Evolutionary conservation across 2,797 vertebrate genomes (phyloP).

Genomic region (Poeciliopsis presidionis): DNA sequence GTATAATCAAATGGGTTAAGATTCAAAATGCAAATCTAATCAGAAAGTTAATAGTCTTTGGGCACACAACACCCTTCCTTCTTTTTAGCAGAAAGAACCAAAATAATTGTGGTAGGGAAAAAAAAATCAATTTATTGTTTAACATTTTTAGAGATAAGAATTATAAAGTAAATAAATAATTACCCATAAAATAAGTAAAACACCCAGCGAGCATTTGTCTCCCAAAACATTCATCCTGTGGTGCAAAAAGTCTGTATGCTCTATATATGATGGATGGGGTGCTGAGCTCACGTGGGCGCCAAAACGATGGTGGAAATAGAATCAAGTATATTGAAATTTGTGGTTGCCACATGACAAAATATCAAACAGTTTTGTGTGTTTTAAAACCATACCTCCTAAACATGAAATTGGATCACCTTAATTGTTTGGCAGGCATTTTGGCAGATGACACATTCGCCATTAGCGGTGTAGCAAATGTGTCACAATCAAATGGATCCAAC

Average conservation of each 20-base stretch:
- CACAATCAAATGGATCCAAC: neutral
- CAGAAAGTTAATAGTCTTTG: neutral
- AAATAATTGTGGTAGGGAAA: neutral
- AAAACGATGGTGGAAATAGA: neutral
- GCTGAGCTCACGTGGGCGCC: no score
- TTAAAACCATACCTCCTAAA: neutral
- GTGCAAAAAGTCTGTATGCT: neutral
- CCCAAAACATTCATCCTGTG: neutral
- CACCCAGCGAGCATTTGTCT: neutral
- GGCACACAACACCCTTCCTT: neutral
- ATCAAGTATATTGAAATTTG: neutral
- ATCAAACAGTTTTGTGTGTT: neutral
- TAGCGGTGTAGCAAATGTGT: neutral
- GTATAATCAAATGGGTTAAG: neutral
- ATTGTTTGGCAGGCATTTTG: neutral
- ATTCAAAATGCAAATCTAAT: neutral
- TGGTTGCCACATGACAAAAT: neutral
- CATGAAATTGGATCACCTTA: neutral
- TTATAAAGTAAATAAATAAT: neutral
- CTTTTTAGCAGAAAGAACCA: neutral
- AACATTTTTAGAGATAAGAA: neutral
- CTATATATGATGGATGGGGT: no score
- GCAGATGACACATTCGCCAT: neutral
- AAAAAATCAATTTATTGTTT: neutral
- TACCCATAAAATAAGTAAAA: neutral